Base-by-base conservation (phyloP, 2,113 vertebrate species). In the Tringa solitaria region DNA sequence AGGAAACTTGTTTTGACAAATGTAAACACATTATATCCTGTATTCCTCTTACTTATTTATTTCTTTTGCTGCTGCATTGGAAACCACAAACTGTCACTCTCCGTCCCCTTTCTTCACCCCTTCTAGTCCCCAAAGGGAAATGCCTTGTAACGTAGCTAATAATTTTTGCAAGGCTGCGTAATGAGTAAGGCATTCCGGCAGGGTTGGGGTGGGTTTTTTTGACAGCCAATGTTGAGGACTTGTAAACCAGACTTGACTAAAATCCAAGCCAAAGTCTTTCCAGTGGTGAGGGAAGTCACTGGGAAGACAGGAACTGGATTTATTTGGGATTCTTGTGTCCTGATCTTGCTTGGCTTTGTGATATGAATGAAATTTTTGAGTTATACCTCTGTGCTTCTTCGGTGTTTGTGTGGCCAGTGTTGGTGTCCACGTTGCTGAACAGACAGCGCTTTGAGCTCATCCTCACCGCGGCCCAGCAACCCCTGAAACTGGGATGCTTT, bases 1-100 rank as follows among this genome's bases (percentile, higher is more conserved):
- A 98, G 99, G 98, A 99, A 99, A 97, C 98, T 97, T 97, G 96
- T 79, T 96, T 91, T 97, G 97, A 97, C 96, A 96, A 97, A 97
- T 90, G 94, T 97, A 97, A 97, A 97, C 95, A 97, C 50, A 46
- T 93, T 96, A 90, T 94, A 96, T 97, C 96, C 97, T 97, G 94
- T 93, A 97, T 97, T 97, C 93, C 94, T 95, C 78, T 84, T 72
- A 80, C 80, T 63, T 94, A 56, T 84, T 96, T 96, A 59, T 91
- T 94, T 96, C 95, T 92, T 89, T 81, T 95, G 16, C 95, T 96
- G 72, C 95, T 95, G 84, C 85, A 95, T 89, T 84, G 84, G 74
- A 96, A 97, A 97, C 97, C 97, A 97, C 97, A 96, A 67, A 81
- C 94, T 95, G 94, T 97, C 95, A 90, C 67, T 91, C 82, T 95